Evolutionary conservation across 2,797 vertebrate genomes (phyloP).

Genomic region (Gallinago nigripennis): DNA sequence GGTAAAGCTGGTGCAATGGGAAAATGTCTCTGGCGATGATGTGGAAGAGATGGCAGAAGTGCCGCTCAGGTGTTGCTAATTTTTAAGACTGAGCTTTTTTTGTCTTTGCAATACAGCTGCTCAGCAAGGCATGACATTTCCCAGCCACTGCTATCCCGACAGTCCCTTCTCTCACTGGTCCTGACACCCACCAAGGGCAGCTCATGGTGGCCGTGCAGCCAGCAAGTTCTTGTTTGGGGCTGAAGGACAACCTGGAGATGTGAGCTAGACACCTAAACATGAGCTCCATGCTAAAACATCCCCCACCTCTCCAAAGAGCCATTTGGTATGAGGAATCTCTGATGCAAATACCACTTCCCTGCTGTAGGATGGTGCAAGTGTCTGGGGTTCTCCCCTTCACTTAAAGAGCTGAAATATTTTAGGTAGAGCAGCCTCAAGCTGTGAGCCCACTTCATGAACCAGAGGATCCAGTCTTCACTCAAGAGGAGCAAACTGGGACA

Average conservation of each 20-base stretch:
- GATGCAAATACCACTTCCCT: accelerated
- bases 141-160: accelerated
- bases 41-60: slow-evolving; percentile 1
- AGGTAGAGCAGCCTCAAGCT: neutral
- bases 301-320: neutral
- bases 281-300: neutral
- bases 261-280: neutral
- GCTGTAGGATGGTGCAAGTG: neutral
- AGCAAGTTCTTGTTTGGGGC: neutral
- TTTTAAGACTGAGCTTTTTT: neutral
- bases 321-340: neutral
- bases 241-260: neutral
- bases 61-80: slow-evolving; percentile 53
- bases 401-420: neutral
- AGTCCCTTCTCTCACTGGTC: neutral
- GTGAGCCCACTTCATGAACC: neutral
- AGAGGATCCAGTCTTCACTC: neutral
- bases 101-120: neutral
- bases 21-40: slow-evolving; percentile 33
- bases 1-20: neutral
- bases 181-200: neutral
- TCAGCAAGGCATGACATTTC: neutral
- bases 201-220: neutral
- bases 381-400: neutral
- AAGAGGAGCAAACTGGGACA: neutral